These are phyloP conservation scores for Leptonema lineaticorne DNA, from an alignment of 1,140 invertebrate genomes.

Conservation along the genomic window DNA sequence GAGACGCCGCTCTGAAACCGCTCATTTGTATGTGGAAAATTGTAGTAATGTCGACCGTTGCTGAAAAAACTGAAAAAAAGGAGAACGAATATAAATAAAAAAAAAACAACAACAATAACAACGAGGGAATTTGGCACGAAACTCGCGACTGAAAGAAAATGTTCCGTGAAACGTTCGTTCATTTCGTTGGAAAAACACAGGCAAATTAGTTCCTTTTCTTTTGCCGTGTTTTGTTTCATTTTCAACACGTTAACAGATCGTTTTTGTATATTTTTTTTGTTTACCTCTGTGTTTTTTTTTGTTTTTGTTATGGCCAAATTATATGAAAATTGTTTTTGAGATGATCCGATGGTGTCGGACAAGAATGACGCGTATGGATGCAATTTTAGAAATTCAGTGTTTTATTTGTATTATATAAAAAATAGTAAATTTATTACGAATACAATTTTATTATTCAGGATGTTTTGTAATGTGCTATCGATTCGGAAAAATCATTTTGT, in stretches of 20 bases:
- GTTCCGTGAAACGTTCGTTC: neutral
- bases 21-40: no score
- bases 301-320: neutral
- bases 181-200: neutral
- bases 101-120: neutral
- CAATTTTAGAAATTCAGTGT: no score
- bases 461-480: no score
- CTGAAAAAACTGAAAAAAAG: neutral
- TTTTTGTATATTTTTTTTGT: neutral
- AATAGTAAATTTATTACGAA: no score
- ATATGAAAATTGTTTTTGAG: no score
- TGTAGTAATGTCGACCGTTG: neutral
- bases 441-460: no score
- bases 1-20: no score
- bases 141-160: neutral
- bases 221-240: neutral
- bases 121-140: slow-evolving; percentile 6
- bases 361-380: no score
- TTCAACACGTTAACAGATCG: neutral
- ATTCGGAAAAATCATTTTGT: no score
- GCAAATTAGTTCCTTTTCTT: neutral
- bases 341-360: no score
- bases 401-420: no score
- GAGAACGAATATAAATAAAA: neutral
- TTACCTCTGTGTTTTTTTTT: neutral